phyloP scores from a whole-genome alignment of 2,888 invertebrate genomes.

The Drosophila maculinotata region DNA sequence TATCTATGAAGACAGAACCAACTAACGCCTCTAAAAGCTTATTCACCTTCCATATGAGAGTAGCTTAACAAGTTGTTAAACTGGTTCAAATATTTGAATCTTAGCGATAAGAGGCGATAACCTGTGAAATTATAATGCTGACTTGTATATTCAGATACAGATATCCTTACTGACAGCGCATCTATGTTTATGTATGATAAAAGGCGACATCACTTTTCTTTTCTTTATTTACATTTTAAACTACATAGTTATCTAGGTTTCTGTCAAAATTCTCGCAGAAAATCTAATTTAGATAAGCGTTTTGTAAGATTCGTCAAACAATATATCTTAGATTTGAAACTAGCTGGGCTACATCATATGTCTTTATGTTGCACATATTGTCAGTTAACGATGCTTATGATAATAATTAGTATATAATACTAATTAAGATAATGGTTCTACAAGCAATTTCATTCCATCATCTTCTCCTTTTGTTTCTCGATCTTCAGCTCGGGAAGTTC shows the following conservation, averaged over 20 bases:
- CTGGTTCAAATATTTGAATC: conserved; percentile 4
- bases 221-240: background rate
- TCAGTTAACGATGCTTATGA: background rate
- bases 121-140: background rate
- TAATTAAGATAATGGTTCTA: background rate
- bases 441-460: background rate
- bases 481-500: conserved; percentile 52
- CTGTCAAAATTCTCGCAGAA: conserved; percentile 2
- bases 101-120: background rate
- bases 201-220: background rate
- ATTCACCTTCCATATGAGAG: background rate
- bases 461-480: conserved; percentile 17
- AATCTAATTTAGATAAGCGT: conserved; percentile 8
- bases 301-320: background rate
- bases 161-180: background rate
- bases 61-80: conserved; percentile 1
- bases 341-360: too few relatives aligned
- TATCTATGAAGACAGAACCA: too few relatives aligned
- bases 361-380: too few relatives aligned
- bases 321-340: conserved; percentile 5
- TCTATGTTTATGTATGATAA: background rate
- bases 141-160: background rate
- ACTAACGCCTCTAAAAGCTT: background rate
- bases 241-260: background rate
- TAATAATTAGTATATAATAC: conserved; percentile 10